Evolutionary conservation across 2,888 invertebrate genomes (phyloP), one percentile per base, ranked within the genome.

Genomic region (Elysia crispata): DNA sequence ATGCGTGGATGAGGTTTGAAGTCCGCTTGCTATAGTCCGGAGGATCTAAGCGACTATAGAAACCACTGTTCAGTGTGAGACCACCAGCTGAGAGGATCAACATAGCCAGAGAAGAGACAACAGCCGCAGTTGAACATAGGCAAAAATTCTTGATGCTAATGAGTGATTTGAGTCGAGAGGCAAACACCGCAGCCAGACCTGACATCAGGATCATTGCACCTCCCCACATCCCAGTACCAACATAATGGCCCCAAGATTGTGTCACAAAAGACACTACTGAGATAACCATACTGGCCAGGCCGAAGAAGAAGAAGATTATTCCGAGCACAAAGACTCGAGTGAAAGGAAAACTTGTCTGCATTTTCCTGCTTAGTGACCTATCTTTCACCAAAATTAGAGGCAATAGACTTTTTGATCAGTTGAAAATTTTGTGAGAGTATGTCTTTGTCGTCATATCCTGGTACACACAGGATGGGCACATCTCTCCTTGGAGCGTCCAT

Each of bases 141-240:
- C 88, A 85, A 78, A 87, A 89, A 1, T 86, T 83, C 74, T 86
- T 88, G 49, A 87, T 87, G 70, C 84, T 84, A 31, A 84, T 82
- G 6, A 86, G 80, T 28, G 84, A 85, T 69, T 84, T 85, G 31
- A 84, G 82, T 77, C 85, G 85, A 25, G 87, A 85, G 3, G 85
- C 85, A 74, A 86, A 84, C 25, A 88, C 84, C 41, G 88, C 89
- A 73, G 85, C 83, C 31, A 88, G 81, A 33, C 89, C 89, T 50
- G 87, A 83, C 18, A 86, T 31, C 23, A 87, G 82, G 54, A 87
- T 83, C 23, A 86, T 79, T 1, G 83, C 83, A 5, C 90, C 90
- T 28, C 87, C 85, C 90, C 90, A 90, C 77, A 90, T 85, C 6
- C 90, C 90, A n/a, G 89, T 86, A 20, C 85, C 88, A 23, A 87